Evolutionary conservation across 2,888 invertebrate genomes (phyloP).

Genomic region (Bimastos eiseni): DNA sequence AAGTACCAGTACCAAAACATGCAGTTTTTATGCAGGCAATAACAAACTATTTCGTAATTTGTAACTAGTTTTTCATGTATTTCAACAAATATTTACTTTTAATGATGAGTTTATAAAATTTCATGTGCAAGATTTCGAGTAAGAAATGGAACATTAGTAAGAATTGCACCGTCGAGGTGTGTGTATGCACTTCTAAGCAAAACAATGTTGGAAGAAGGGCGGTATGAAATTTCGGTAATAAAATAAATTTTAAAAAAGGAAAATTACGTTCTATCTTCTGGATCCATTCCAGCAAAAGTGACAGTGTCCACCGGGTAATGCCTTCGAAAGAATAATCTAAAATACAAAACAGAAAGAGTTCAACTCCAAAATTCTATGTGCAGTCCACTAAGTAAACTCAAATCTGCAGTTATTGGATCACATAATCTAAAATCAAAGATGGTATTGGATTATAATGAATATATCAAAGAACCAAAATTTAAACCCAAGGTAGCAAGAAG

Average conservation of each 20-base stretch:
- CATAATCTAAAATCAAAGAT: no score
- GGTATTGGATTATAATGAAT: not conserved
- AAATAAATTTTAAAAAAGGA: no score
- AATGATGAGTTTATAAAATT: not conserved
- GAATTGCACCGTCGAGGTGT: no score
- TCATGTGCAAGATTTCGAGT: not conserved
- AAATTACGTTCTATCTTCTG: slow-evolving; percentile 79
- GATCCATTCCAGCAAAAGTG: slow-evolving; percentile 90
- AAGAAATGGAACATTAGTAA: not conserved
- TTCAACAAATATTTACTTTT: not conserved
- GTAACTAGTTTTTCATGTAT: no score
- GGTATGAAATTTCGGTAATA: no score
- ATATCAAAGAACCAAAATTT: not conserved
- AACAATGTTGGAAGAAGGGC: no score
- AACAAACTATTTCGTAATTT: not conserved
- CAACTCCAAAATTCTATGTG: not conserved
- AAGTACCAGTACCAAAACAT: not conserved
- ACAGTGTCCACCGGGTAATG: slow-evolving; percentile 90
- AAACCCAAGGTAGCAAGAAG: not conserved
- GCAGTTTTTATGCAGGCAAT: not conserved
- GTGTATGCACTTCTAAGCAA: no score
- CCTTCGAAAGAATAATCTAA: slow-evolving; percentile 77
- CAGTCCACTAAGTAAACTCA: no score
- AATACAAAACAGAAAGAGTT: slow-evolving; percentile 25
- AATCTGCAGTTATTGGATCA: no score